Conservation (phyloP, 2,113 vertebrate genomes). For the Phylloscopus trochiloides region DNA sequence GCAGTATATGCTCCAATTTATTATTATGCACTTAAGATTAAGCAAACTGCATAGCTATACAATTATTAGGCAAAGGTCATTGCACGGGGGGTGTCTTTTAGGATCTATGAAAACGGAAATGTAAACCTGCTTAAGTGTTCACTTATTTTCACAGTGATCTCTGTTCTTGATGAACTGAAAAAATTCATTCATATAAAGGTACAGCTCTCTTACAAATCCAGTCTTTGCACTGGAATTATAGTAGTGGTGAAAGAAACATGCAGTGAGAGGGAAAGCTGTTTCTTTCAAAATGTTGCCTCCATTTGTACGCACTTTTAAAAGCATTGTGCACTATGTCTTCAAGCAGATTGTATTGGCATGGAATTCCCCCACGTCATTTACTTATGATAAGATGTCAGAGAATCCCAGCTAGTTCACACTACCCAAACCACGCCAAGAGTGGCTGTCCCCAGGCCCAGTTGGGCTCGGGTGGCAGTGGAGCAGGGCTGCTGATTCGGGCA, state of each 20-base stretch:
- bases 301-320: background rate
- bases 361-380: background rate
- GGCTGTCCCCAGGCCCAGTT: no score
- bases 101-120: background rate
- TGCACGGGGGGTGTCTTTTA: background rate
- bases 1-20: background rate
- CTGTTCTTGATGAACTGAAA: background rate
- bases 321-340: background rate
- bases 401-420: no score
- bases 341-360: background rate
- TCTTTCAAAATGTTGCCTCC: background rate
- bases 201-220: background rate
- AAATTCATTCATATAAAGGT: background rate
- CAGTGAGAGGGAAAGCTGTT: background rate
- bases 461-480: no score
- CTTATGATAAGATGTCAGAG: background rate
- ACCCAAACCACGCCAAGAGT: no score
- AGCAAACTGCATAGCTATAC: background rate
- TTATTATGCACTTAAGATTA: background rate
- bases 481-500: no score
- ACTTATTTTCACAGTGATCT: background rate
- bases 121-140: background rate
- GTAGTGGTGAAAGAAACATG: background rate
- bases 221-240: background rate
- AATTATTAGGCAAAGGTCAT: background rate